These are phyloP conservation scores for Cathartes aura DNA, from an alignment of 2,113 vertebrate species.

Conservation along the genomic window DNA sequence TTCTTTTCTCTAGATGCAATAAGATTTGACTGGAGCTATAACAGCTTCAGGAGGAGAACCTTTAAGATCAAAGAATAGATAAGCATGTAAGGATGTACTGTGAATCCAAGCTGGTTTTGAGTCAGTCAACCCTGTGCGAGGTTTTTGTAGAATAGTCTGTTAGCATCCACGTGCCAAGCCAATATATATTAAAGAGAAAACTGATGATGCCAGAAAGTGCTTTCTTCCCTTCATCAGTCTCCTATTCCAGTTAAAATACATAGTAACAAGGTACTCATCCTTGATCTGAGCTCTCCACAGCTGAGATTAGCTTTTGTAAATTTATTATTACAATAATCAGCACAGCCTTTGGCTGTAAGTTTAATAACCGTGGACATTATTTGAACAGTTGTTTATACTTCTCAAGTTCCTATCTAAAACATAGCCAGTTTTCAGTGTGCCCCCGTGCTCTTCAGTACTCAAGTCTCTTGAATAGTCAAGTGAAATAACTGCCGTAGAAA, in stretches of 20 bases:
- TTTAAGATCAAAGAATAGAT: background rate
- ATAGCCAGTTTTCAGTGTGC: background rate
- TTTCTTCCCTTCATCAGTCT: background rate
- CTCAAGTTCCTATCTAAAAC: background rate
- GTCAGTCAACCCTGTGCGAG: background rate
- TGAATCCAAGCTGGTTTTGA: background rate
- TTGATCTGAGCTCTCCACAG: background rate
- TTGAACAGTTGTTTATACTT: background rate
- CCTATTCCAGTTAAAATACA: background rate
- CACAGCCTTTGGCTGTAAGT: background rate
- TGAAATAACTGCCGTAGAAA: background rate
- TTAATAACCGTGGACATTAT: background rate
- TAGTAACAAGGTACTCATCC: background rate
- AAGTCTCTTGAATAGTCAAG: background rate
- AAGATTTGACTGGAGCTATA: background rate
- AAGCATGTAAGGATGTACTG: background rate
- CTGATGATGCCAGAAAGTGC: background rate
- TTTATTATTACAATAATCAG: background rate
- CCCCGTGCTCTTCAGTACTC: background rate
- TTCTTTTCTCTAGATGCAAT: background rate
- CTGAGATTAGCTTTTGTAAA: background rate
- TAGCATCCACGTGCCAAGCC: background rate
- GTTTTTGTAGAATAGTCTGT: background rate
- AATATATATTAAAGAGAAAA: background rate
- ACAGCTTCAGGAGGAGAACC: background rate